Percentiles rank a stretch among this genome's conserved stretches.
Conservation (phyloP, 2,888 invertebrate genomes). For the Meta bourneti region DNA sequence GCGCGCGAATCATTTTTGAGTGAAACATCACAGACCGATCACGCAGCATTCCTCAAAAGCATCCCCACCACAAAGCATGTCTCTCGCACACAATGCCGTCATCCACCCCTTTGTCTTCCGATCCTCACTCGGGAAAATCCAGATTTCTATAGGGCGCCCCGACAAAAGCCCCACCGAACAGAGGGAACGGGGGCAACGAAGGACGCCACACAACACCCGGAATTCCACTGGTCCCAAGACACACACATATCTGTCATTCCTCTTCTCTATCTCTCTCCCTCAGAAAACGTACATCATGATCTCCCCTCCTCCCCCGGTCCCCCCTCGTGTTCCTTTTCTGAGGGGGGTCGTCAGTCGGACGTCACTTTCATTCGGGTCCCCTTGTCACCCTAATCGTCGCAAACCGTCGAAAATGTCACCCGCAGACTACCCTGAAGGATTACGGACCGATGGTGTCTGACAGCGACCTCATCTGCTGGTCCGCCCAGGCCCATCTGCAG, state of each 20-base stretch:
- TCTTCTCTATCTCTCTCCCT: neutral
- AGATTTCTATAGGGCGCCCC: neutral
- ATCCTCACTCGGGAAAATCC: neutral
- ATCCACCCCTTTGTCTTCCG: conserved; percentile 1
- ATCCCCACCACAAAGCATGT: neutral
- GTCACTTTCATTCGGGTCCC: conserved; percentile 76
- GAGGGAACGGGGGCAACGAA: neutral
- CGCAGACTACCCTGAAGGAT: conserved; percentile 76
- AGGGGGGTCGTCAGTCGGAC: conserved; percentile 47
- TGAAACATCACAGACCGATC: no score
- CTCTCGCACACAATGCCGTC: neutral
- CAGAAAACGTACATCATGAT: conserved; percentile 26
- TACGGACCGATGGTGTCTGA: conserved; percentile 76
- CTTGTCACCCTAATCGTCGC: conserved; percentile 76
- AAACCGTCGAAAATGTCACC: conserved; percentile 73
- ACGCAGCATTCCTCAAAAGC: no score
- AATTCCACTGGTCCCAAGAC: conserved; percentile 49
- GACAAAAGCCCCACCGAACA: conserved; percentile 47
- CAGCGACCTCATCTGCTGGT: conserved; percentile 75
- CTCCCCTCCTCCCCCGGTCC: conserved; percentile 30
- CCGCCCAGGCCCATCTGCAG: conserved; percentile 71
- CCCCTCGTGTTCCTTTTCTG: conserved; percentile 46
- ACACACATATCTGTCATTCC: conserved; percentile 62
- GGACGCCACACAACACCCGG: neutral
- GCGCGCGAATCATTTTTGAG: no score